Evolutionary conservation across 2,888 invertebrate genomes (phyloP).

Genomic region (Mesochorus sp.): DNA sequence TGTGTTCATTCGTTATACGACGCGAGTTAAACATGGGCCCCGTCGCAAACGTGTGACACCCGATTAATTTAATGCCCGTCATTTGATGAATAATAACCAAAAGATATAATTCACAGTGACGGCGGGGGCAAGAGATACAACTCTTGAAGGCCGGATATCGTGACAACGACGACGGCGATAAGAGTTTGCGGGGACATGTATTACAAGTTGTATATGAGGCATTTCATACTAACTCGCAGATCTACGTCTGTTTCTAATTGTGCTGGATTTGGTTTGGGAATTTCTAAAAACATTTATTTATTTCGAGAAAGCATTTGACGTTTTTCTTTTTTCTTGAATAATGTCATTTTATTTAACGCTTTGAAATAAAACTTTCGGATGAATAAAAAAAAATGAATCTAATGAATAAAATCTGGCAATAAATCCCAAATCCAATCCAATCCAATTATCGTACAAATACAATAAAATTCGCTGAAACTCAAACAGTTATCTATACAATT

Average conservation of each 20-base stretch:
- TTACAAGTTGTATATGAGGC: neutral
- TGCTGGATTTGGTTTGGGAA: neutral
- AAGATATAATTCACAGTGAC: conserved; percentile 48
- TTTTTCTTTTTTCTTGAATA: too few species aligned
- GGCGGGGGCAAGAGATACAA: conserved; percentile 25
- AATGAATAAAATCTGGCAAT: too few species aligned
- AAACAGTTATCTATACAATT: too few species aligned
- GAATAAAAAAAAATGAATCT: too few species aligned
- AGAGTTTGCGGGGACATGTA: conserved; percentile 28
- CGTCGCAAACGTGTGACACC: conserved; percentile 41
- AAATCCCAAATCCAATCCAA: too few species aligned
- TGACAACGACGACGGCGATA: conserved; percentile 38
- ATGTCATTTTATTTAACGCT: too few species aligned
- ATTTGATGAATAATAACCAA: conserved; percentile 56
- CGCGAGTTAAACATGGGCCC: conserved; percentile 38
- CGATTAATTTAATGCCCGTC: conserved; percentile 59
- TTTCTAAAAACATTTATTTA: neutral
- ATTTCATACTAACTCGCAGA: neutral
- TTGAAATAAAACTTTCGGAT: too few species aligned
- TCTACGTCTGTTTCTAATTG: neutral
- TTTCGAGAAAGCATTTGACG: too few species aligned
- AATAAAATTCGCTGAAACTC: too few species aligned
- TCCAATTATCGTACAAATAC: too few species aligned
- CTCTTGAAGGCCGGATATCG: conserved; percentile 42
- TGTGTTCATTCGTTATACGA: neutral